Conservation (phyloP, 2,888 invertebrate genomes). For the Drosophila glabriapex region DNA sequence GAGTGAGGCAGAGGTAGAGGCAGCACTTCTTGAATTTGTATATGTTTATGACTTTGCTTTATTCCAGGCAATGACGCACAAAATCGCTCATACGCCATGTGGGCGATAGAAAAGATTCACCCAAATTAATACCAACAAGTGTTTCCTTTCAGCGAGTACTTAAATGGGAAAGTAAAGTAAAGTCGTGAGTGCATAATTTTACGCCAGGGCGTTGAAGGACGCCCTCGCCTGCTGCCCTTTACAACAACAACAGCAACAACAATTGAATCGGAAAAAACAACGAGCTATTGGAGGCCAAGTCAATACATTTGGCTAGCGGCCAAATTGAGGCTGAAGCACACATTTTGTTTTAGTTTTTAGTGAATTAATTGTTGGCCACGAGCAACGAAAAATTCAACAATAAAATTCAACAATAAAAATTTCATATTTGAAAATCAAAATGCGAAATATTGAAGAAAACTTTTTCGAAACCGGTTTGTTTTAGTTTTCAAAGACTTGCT, state of each 20-base stretch:
- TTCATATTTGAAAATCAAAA: slow-evolving; percentile 6
- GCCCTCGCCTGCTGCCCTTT: slow-evolving; percentile 61
- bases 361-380: slow-evolving; percentile 55
- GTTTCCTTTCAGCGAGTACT: slow-evolving; percentile 35
- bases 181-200: slow-evolving; percentile 34
- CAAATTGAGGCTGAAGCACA: slow-evolving; percentile 58
- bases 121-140: slow-evolving; percentile 49
- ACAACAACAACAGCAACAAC: slow-evolving; percentile 29
- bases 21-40: not conserved
- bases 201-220: slow-evolving; percentile 52
- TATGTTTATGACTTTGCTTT: slow-evolving; percentile 9
- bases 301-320: slow-evolving; percentile 69
- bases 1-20: not conserved
- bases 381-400: slow-evolving; percentile 18
- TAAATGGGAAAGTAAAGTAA: slow-evolving; percentile 17
- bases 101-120: slow-evolving; percentile 24
- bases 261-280: slow-evolving; percentile 50
- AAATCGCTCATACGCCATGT: slow-evolving; percentile 61
- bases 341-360: slow-evolving; percentile 48
- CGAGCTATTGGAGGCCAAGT: slow-evolving; percentile 71
- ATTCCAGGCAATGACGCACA: slow-evolving; percentile 58
- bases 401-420: slow-evolving; percentile 17
- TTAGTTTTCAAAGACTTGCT: not conserved
- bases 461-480: not conserved
- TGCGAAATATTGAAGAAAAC: not conserved